Conservation (phyloP, 35 echinoderm and acorn worm genomes). For the Anneissia japonica region DNA sequence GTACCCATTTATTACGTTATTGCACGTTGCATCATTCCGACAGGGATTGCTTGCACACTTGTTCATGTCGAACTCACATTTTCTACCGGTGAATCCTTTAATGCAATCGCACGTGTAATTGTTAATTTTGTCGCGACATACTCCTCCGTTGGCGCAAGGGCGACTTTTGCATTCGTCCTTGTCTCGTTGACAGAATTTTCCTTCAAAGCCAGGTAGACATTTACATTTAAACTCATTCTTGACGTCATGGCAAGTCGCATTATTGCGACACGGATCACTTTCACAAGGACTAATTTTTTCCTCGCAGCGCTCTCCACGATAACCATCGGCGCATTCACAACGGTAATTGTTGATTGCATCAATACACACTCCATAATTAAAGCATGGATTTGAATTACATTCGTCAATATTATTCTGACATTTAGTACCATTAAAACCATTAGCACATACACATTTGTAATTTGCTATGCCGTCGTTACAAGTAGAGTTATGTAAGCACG, state of each 20-base stretch:
- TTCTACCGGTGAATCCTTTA: slow-evolving; percentile 2
- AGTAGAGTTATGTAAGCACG: neutral
- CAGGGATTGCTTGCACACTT: slow-evolving; percentile 54
- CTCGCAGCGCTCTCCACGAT: slow-evolving; percentile 24
- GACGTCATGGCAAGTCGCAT: slow-evolving; percentile 35
- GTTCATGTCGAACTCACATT: slow-evolving; percentile 19
- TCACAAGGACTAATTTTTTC: slow-evolving; percentile 43
- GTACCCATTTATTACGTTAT: too few relatives aligned
- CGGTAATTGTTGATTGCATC: neutral
- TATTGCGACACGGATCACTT: slow-evolving; percentile 42
- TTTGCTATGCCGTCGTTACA: neutral
- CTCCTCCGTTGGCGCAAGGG: slow-evolving; percentile 32
- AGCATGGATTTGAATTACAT: neutral
- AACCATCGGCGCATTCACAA: slow-evolving; percentile 12
- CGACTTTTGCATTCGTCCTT: slow-evolving; percentile 31
- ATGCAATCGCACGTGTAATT: slow-evolving; percentile 18
- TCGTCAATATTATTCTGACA: neutral
- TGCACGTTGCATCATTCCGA: neutral
- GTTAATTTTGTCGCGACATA: slow-evolving; percentile 27
- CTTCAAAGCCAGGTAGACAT: slow-evolving; percentile 22
- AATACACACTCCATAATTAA: neutral
- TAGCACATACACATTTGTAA: neutral
- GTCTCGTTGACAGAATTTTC: slow-evolving; percentile 6
- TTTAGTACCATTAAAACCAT: neutral
- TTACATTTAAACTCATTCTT: slow-evolving; percentile 11